Base-by-base conservation (phyloP, 2,113 vertebrate genomes). In the Toxotes jaculatrix region DNA sequence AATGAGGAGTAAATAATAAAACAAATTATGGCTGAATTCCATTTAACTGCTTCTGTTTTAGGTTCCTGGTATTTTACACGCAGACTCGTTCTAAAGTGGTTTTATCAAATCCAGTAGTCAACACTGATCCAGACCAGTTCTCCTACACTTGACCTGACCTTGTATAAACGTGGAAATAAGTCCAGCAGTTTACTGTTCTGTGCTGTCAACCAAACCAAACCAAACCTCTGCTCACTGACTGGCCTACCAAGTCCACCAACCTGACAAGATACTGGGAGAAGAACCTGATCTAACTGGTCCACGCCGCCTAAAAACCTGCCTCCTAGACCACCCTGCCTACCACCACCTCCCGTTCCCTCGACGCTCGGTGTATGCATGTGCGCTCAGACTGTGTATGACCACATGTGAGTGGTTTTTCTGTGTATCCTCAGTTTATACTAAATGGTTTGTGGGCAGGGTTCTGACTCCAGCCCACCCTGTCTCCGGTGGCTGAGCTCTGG, bases 261-360 rank as follows among this genome's bases (percentile, higher is more conserved):
- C 73, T 63, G 67, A 76, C 72, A 32, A 8, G 32, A 40, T 0
- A 11, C 62, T 43, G 13, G 34, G 27, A 45, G 43, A 36, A 27
- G 55, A 65, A 47, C 36, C 47, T 13, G 12, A 23, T 45, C 55
- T 8, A 34, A 23, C 40, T 12, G 40, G 2, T 36, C 60, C 57
- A 17, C 4, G 14, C 21, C 51, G 4, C 19, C 51, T 53, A 4
- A 21, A n/a, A 53, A n/a, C 45, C 11, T 16, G 49, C 21, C 21
- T 32, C 68, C 49, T 34, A 32, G 72, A 78, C 80, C 78, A 83
- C 82, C 84, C 69, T 62, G 74, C 43, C 61, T 43, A 34, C 74
- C 31, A 47, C 84, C 77, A 16, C 45, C 83, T 66, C 82, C 81
- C 57, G 66, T 56, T 57, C 62, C 69, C 57, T 72, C 65, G 31